A percentile compares a stretch with the other conserved stretches of the same genome.
Evolutionary conservation across 2,113 vertebrate genomes (phyloP).

Genomic region (Mesitornis unicolor): DNA sequence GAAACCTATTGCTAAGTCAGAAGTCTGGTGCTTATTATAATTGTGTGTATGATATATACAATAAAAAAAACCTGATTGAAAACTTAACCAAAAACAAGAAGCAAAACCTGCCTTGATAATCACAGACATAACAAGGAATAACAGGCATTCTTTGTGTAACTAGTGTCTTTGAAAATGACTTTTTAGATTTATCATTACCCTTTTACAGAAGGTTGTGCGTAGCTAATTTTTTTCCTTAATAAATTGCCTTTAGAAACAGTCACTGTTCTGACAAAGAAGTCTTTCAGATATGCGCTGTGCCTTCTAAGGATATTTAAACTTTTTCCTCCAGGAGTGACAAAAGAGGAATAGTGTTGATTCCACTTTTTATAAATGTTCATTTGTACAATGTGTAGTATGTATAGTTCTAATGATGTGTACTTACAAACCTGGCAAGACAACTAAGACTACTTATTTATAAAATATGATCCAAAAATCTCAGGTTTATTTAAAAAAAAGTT

Average conservation of each 20-base stretch:
- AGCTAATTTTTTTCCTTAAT: not conserved
- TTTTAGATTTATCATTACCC: not conserved
- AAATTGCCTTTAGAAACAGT: not conserved
- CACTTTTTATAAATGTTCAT: not conserved
- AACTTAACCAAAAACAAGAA: slow-evolving; percentile 40
- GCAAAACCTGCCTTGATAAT: slow-evolving; percentile 29
- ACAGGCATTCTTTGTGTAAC: slow-evolving; percentile 10
- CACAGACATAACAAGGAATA: slow-evolving; percentile 7
- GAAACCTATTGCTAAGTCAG: slow-evolving; percentile 40
- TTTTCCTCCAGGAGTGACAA: not conserved
- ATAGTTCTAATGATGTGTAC: not conserved
- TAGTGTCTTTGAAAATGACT: not conserved
- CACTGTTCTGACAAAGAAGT: not conserved
- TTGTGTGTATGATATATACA: slow-evolving; percentile 10
- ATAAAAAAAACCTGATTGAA: slow-evolving; percentile 37
- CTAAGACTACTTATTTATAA: not conserved
- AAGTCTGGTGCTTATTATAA: slow-evolving; percentile 62
- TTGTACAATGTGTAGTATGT: not conserved
- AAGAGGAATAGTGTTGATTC: not conserved
- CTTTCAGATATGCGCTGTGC: not conserved
- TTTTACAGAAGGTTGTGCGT: not conserved
- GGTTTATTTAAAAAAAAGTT: not conserved
- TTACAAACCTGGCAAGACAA: not conserved
- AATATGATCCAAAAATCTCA: not conserved
- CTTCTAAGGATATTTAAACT: not conserved